These are phyloP conservation scores for Acanthiza pusilla DNA, from an alignment of 2,797 vertebrate species.

Conservation along the genomic window DNA sequence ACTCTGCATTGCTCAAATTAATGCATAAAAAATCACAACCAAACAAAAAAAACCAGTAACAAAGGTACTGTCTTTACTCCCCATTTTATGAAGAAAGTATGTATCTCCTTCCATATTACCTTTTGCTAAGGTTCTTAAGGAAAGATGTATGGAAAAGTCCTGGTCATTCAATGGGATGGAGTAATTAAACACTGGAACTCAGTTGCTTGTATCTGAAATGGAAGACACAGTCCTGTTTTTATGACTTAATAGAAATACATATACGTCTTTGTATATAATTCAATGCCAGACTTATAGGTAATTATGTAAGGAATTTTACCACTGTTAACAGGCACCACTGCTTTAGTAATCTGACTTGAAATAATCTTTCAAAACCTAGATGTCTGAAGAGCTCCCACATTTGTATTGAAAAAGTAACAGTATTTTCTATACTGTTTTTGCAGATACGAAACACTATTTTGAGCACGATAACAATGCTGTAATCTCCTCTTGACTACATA, in stretches of 20 bases:
- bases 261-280: background rate
- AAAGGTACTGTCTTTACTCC: background rate
- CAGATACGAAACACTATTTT: background rate
- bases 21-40: background rate
- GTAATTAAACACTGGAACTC: background rate
- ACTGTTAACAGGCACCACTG: background rate
- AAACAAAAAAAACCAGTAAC: background rate
- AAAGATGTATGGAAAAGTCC: background rate
- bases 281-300: background rate
- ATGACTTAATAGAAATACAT: background rate
- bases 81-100: background rate
- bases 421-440: background rate
- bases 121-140: background rate
- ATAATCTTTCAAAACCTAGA: background rate
- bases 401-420: background rate
- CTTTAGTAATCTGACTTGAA: background rate
- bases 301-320: background rate
- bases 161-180: background rate
- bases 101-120: background rate
- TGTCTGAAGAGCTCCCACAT: background rate
- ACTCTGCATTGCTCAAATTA: background rate
- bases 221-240: background rate
- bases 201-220: background rate
- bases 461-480: background rate
- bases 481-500: background rate